These are phyloP conservation scores for Pseudopodoces humilis DNA, from an alignment of 2,113 vertebrate genomes.

Conservation along the genomic window DNA sequence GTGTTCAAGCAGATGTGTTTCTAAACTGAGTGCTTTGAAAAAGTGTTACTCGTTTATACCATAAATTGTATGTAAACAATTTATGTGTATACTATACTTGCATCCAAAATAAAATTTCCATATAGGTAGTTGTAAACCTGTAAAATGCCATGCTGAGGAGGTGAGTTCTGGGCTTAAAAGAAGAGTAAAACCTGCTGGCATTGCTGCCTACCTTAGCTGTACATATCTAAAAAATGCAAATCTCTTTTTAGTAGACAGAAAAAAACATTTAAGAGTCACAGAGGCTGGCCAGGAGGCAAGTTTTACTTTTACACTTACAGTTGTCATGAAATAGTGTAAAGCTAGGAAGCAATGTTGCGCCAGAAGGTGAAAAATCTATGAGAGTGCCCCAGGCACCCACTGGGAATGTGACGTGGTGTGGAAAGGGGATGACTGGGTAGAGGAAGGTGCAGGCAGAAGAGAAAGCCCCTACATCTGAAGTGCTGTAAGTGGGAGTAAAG, in stretches of 20 bases:
- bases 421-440: neutral
- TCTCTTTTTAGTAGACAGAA: neutral
- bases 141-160: neutral
- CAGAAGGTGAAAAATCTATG: neutral
- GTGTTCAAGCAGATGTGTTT: neutral
- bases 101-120: neutral
- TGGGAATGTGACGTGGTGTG: neutral
- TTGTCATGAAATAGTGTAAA: neutral
- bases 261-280: neutral
- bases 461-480: neutral
- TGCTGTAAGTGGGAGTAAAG: rapidly evolving
- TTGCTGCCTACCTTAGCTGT: rapidly evolving
- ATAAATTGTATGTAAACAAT: neutral
- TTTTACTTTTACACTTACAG: neutral
- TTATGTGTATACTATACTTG: neutral
- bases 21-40: neutral
- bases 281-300: neutral
- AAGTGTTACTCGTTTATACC: neutral
- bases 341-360: neutral
- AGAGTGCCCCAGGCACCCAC: rapidly evolving
- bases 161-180: rapidly evolving
- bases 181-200: neutral
- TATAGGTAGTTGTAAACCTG: neutral
- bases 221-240: neutral
- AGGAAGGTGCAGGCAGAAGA: neutral